Evolutionary conservation across 1,140 invertebrate species (phyloP).

Genomic region (Zaprionus nigranus): DNA sequence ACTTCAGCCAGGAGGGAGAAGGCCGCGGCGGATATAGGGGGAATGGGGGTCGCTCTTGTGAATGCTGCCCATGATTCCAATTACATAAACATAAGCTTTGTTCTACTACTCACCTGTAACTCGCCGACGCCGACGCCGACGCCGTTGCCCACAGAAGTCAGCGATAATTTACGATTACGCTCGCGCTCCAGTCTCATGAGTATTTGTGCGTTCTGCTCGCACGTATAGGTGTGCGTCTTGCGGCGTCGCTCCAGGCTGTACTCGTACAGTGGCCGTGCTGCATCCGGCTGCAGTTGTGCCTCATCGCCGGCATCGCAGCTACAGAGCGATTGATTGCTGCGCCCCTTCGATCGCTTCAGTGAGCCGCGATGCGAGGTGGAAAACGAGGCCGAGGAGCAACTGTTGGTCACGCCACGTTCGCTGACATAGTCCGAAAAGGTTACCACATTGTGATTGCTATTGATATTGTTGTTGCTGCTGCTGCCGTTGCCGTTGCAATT

Average conservation of each 20-base stretch:
- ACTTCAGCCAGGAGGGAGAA: background rate
- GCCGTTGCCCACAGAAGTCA: constrained; percentile 48
- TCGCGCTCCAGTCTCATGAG: constrained; percentile 83
- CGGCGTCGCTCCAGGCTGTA: constrained; percentile 81
- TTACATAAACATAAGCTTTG: constrained; percentile 61
- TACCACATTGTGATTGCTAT: constrained; percentile 66
- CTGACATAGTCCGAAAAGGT: constrained; percentile 76
- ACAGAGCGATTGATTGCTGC: constrained; percentile 82
- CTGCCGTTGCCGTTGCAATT: constrained; percentile 22
- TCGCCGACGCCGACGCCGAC: constrained; percentile 36
- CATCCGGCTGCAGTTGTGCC: constrained; percentile 77
- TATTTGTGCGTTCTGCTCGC: constrained; percentile 84
- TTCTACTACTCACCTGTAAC: constrained; percentile 67
- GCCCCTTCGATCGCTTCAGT: constrained; percentile 78
- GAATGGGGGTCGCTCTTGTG: background rate
- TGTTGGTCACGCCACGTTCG: constrained; percentile 57
- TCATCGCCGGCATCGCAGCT: constrained; percentile 80
- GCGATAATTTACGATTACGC: constrained; percentile 81
- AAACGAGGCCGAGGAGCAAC: constrained; percentile 36
- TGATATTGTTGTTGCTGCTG: constrained; percentile 17
- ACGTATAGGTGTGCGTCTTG: constrained; percentile 81
- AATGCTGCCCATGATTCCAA: constrained; percentile 60
- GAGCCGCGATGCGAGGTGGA: constrained; percentile 68
- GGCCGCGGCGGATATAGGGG: too few species aligned
- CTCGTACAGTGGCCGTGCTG: constrained; percentile 74